These are phyloP conservation scores for Escarpia spicata DNA, from an alignment of 2,888 invertebrate genomes.

Conservation along the genomic window DNA sequence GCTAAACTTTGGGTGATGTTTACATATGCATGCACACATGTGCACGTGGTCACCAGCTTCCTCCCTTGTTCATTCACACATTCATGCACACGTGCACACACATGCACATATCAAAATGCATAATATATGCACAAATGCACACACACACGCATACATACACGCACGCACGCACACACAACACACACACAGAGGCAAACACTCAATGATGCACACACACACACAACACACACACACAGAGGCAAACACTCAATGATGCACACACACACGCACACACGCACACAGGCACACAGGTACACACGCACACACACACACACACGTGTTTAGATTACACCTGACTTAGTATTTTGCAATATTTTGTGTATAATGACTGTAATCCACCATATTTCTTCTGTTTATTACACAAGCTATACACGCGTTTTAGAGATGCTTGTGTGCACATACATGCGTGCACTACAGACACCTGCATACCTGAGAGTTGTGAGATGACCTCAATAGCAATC, in stretches of 20 bases:
- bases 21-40: background rate
- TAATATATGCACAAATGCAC: background rate
- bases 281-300: too few relatives aligned
- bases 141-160: background rate
- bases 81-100: background rate
- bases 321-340: too few relatives aligned
- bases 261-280: background rate
- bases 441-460: background rate
- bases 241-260: background rate
- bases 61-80: background rate
- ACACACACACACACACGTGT: too few relatives aligned
- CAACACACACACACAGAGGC: too few relatives aligned
- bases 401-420: background rate
- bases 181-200: too few relatives aligned
- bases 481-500: background rate
- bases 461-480: background rate
- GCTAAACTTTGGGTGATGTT: too few relatives aligned
- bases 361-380: background rate
- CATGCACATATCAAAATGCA: background rate
- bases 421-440: background rate
- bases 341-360: too few relatives aligned
- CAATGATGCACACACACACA: too few relatives aligned
- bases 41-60: background rate
- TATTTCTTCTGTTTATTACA: background rate
- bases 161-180: background rate